A percentile compares a stretch with the other conserved stretches of the same genome.
Evolutionary conservation across 2,888 invertebrate species (phyloP).

Genomic region (Polydrusus pterygomalis): DNA sequence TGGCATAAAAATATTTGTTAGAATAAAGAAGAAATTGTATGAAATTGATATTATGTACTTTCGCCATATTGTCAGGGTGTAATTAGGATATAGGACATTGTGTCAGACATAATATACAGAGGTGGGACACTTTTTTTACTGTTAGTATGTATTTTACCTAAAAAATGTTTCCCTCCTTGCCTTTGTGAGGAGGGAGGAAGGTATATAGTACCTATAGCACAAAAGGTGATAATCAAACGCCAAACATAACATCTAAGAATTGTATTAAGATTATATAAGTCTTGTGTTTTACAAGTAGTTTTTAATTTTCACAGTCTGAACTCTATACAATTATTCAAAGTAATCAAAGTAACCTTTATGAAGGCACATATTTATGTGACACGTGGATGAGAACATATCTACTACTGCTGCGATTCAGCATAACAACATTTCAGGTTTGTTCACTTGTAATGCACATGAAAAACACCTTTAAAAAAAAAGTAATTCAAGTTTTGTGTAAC

Average conservation of each 20-base stretch:
- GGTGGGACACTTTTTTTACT: too few species aligned
- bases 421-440: too few species aligned
- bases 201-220: not conserved
- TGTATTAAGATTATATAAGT: slow-evolving; percentile 53
- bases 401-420: slow-evolving; percentile 10
- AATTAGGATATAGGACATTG: too few species aligned
- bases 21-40: too few species aligned
- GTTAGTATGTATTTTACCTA: too few species aligned
- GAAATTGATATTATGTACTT: too few species aligned
- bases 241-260: slow-evolving; percentile 5
- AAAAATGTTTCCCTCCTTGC: too few species aligned
- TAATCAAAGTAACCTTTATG: slow-evolving; percentile 56
- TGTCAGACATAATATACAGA: too few species aligned
- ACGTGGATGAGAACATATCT: slow-evolving; percentile 55
- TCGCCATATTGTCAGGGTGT: too few species aligned
- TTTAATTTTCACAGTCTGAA: slow-evolving; percentile 61
- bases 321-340: slow-evolving; percentile 59
- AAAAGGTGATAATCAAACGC: not conserved
- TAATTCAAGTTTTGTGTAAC: slow-evolving; percentile 19
- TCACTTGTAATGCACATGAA: too few species aligned
- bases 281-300: slow-evolving; percentile 51
- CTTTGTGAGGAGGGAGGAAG: too few species aligned
- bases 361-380: slow-evolving; percentile 64
- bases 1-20: too few species aligned
- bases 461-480: not conserved